Evolutionary conservation across 2,797 vertebrate genomes (phyloP), one percentile per base, ranked within the genome.

Genomic region (Enteromius anoplus): DNA sequence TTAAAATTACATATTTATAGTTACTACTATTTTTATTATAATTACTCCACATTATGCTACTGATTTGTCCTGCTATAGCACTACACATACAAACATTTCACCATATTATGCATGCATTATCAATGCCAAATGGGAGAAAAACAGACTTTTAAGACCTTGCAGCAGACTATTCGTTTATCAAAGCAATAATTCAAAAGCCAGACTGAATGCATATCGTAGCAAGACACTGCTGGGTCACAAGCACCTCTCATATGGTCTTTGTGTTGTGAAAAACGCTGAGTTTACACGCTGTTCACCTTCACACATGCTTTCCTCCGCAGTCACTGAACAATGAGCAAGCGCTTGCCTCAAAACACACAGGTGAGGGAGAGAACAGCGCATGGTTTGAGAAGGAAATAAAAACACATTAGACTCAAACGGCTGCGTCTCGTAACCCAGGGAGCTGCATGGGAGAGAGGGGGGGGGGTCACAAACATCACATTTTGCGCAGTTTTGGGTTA

Each of bases 251-350:
- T 88, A 64, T 85, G 89, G 87, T 92, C 93, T 94, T 95, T 94
- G 94, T 90, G 89, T 94, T 91, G 80, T 84, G 84, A 88, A 91
- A 93, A 93, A 77, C 87, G 93, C 93, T 93, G 94, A 95, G 92
- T 91, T 87, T 58, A 86, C 87, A 87, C 68, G 81, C 86, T 77
- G 84, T 87, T 87, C 73, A 86, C 87, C 87, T 87, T 79, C 87
- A 89, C 82, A 83, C 91, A 86, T 89, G 87, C 75, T 80, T 88
- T 85, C 82, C 78, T 86, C 82, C 83, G 78, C 88, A 83, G 49
- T 53, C 29, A 40, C 62, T 45, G 45, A 84, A 77, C 81, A 72
- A 70, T 71, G 49, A 29, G 42, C 37, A 71, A 11, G 81, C 8
- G 19, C 21, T 17, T 62, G 32, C 47, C 77, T 42, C 32, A 42